phyloP scores from a whole-genome alignment of 2,888 invertebrate genomes.

The Coelopa pilipes region DNA sequence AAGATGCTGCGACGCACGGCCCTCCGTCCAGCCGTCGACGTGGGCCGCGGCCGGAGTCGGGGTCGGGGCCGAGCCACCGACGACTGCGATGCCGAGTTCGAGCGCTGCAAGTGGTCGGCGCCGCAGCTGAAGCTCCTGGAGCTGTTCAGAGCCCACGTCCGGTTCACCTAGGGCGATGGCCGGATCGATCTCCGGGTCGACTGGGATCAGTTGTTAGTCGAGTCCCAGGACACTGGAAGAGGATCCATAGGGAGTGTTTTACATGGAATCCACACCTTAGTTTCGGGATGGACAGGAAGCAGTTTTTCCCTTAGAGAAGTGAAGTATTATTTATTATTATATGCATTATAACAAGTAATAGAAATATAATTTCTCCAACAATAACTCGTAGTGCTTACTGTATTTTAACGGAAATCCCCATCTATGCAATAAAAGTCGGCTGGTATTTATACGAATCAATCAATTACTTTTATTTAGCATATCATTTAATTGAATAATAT shows the following conservation, averaged over 20 bases:
- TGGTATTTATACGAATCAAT: conserved; percentile 9
- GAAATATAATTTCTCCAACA: too few relatives aligned
- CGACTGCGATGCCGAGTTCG: conserved; percentile 67
- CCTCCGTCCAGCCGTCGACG: conserved; percentile 69
- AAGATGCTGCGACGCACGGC: conserved; percentile 68
- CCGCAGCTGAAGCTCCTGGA: conserved; percentile 54
- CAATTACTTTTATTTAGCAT: conserved; percentile 14
- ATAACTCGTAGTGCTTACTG: background rate
- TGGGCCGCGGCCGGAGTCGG: conserved; percentile 58
- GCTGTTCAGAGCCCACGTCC: conserved; percentile 51
- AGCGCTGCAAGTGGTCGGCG: conserved; percentile 66
- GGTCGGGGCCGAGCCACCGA: background rate
- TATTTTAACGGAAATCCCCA: background rate
- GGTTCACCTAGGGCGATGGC: conserved; percentile 45
- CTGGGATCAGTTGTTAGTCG: too few relatives aligned
- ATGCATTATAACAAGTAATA: too few relatives aligned
- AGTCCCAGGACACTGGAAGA: too few relatives aligned
- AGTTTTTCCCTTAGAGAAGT: too few relatives aligned
- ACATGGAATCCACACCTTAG: too few relatives aligned
- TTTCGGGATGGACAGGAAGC: too few relatives aligned
- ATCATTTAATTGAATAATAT: conserved; percentile 13
- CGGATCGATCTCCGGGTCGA: too few relatives aligned
- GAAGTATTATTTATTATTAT: too few relatives aligned
- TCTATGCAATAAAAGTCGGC: background rate
- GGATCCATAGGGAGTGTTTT: too few relatives aligned